Percentiles rank a stretch among this genome's conserved stretches.
Evolutionary conservation across 2,888 invertebrate species (phyloP).

Genomic region (Apomyelois bistriatella): DNA sequence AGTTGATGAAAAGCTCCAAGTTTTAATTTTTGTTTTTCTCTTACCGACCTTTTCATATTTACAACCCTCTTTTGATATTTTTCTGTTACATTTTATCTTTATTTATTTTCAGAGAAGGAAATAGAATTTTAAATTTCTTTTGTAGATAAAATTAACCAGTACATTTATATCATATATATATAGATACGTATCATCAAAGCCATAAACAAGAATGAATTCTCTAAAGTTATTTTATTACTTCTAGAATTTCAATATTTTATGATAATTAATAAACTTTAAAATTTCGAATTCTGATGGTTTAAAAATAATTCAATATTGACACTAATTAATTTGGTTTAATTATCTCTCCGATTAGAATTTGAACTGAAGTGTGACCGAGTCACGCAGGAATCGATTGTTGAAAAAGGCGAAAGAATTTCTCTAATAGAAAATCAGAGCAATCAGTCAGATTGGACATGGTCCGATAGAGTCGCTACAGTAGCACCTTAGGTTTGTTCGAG

Average conservation of each 20-base stretch:
- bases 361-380: conserved; percentile 50
- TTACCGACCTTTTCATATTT: conserved; percentile 56
- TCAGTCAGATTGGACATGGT: conserved; percentile 62
- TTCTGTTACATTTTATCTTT: conserved; percentile 20
- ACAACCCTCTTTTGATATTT: conserved; percentile 38
- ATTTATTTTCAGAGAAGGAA: conserved; percentile 18
- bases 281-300: background rate
- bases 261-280: too few relatives aligned
- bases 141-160: too few relatives aligned
- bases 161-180: too few relatives aligned
- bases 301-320: background rate
- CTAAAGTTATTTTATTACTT: too few relatives aligned
- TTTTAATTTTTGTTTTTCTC: conserved; percentile 67
- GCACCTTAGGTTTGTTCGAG: conserved; percentile 37
- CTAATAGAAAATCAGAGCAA: conserved; percentile 72
- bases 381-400: conserved; percentile 55
- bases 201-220: too few relatives aligned
- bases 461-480: conserved; percentile 49
- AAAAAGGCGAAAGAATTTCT: conserved; percentile 48
- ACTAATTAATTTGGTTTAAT: conserved; percentile 11
- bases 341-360: conserved; percentile 21
- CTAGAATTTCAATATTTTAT: too few relatives aligned
- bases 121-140: background rate
- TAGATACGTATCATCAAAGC: too few relatives aligned
- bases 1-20: conserved; percentile 64